These are phyloP conservation scores for Gastrophysa polygoni DNA, from an alignment of 2,888 invertebrate genomes.

Conservation along the genomic window DNA sequence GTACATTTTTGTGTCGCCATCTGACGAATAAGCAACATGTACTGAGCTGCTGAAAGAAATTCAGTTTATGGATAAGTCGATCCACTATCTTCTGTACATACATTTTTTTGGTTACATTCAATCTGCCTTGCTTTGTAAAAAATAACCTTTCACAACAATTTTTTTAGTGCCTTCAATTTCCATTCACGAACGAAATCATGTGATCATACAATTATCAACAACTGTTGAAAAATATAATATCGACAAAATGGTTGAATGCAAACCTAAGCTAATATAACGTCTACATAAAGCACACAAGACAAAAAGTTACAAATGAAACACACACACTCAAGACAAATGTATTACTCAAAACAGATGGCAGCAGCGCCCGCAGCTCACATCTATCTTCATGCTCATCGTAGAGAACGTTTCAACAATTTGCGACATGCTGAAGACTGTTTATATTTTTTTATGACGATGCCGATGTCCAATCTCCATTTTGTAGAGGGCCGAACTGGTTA, in stretches of 20 bases:
- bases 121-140: no score
- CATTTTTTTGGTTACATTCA: no score
- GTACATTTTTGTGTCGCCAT: no score
- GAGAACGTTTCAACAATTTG: conserved; percentile 28
- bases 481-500: conserved; percentile 31
- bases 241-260: conserved; percentile 21
- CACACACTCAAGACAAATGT: conserved; percentile 42
- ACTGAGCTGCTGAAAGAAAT: no score
- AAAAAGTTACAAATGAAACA: conserved; percentile 34
- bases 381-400: conserved; percentile 49
- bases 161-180: no score
- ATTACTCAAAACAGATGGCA: conserved; percentile 49
- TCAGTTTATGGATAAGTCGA: no score
- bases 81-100: no score
- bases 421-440: conserved; percentile 44
- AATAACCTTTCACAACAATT: no score
- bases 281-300: conserved; percentile 35
- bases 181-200: no score
- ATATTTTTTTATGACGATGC: conserved; percentile 24
- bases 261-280: conserved; percentile 28
- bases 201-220: no score
- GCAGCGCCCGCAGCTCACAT: conserved; percentile 53
- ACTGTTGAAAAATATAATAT: background rate
- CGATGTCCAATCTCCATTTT: conserved; percentile 30
- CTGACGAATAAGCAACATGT: no score